Evolutionary conservation across 2,888 invertebrate genomes (phyloP).

Genomic region (Cylindroiulus punctatus): DNA sequence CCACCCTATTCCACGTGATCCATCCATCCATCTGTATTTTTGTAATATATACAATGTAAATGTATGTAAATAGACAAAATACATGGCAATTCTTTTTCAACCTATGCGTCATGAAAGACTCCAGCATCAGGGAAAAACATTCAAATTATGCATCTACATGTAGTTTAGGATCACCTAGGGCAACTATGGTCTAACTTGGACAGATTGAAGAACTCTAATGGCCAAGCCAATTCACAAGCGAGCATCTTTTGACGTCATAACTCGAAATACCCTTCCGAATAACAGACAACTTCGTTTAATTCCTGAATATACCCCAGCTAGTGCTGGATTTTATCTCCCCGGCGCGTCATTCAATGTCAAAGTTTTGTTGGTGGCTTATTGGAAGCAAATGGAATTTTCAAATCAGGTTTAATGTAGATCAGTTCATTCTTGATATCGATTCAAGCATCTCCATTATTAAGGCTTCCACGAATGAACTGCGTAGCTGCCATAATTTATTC

Average conservation of each 20-base stretch:
- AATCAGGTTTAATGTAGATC: constrained; percentile 27
- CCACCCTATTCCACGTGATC: too few species aligned
- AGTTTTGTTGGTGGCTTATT: constrained; percentile 4
- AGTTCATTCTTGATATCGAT: constrained; percentile 32
- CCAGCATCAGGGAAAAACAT: too few species aligned
- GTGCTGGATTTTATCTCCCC: neutral
- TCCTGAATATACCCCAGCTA: neutral
- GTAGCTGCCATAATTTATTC: constrained; percentile 1
- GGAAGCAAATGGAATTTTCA: constrained; percentile 32
- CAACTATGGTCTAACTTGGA: too few species aligned
- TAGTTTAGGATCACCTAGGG: too few species aligned
- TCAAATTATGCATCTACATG: too few species aligned
- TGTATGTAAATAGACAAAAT: too few species aligned
- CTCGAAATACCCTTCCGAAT: neutral
- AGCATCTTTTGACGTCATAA: neutral
- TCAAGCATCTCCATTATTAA: constrained; percentile 21
- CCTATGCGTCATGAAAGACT: too few species aligned
- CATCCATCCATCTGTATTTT: too few species aligned
- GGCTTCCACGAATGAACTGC: constrained; percentile 7
- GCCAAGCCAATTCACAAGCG: neutral
- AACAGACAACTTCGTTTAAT: neutral
- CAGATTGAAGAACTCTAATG: too few species aligned
- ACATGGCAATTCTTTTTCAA: too few species aligned
- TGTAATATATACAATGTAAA: too few species aligned
- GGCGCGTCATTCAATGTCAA: neutral